Percentiles rank a stretch among this genome's conserved stretches.
phyloP scores from a whole-genome alignment of 2,888 invertebrate genomes.

The Dione vanillae region DNA sequence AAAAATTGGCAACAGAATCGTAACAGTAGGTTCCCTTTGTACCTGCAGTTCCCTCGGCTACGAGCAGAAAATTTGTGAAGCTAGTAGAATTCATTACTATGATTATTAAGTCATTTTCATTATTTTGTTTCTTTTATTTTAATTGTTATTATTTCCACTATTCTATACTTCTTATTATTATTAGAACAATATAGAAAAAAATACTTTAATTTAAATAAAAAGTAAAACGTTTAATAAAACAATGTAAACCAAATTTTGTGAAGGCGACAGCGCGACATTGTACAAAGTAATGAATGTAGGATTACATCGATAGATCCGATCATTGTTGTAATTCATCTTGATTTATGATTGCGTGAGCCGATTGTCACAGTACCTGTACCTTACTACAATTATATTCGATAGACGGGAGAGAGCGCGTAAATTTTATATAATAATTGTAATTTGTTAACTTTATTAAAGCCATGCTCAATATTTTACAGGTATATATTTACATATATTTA shows the following conservation, averaged over 20 bases:
- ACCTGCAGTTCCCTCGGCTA: too few species aligned
- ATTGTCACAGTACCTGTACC: constrained; percentile 58
- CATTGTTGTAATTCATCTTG: constrained; percentile 78
- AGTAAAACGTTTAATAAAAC: constrained; percentile 35
- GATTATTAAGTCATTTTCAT: too few species aligned
- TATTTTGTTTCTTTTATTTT: too few species aligned
- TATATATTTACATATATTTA: too few species aligned
- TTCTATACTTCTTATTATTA: too few species aligned
- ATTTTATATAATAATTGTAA: neutral
- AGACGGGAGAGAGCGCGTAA: constrained; percentile 19
- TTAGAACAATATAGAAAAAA: neutral
- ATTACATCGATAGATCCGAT: constrained; percentile 71
- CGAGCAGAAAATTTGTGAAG: too few species aligned
- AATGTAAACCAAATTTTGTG: constrained; percentile 54
- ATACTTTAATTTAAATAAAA: constrained; percentile 34
- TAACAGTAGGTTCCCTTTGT: too few species aligned
- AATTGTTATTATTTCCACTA: too few species aligned
- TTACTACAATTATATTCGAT: neutral
- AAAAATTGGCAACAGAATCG: too few species aligned
- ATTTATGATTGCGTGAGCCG: constrained; percentile 74
- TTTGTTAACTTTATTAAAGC: too few species aligned
- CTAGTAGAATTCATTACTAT: too few species aligned
- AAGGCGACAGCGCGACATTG: constrained; percentile 59
- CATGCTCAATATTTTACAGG: neutral
- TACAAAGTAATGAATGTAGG: constrained; percentile 66